phyloP scores from a whole-genome alignment of 92 coral and sea anemone species.

The Porites lobata region DNA sequence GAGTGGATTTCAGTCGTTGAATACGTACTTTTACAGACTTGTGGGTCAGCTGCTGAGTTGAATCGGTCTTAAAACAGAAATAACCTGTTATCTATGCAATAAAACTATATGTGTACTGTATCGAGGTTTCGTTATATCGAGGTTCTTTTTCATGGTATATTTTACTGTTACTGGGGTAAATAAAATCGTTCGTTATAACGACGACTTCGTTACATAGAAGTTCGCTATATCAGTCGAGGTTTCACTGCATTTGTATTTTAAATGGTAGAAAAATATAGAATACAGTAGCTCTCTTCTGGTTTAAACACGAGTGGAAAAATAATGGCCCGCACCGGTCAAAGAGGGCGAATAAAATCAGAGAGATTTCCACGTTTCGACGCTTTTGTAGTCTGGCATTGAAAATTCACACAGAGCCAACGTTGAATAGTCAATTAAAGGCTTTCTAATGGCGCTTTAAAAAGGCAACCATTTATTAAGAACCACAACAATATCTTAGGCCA shows the following conservation, averaged over 20 bases:
- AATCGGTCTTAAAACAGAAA: background rate
- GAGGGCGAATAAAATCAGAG: background rate
- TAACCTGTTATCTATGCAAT: background rate
- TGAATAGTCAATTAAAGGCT: background rate
- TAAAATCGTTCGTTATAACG: too few species aligned
- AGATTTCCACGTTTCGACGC: constrained; percentile 4
- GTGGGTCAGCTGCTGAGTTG: background rate
- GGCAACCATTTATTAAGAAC: constrained; percentile 3
- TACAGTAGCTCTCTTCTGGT: background rate
- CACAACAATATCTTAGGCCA: constrained; percentile 20
- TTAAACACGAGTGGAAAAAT: background rate
- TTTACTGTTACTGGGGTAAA: too few species aligned
- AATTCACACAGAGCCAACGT: constrained; percentile 16
- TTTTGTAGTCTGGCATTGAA: background rate
- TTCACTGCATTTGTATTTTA: too few species aligned
- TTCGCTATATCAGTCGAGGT: too few species aligned
- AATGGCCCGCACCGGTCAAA: background rate
- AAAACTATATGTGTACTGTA: too few species aligned
- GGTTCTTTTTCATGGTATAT: too few species aligned
- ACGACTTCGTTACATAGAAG: too few species aligned
- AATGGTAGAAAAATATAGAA: background rate
- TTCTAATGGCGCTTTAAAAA: constrained; percentile 48
- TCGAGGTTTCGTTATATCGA: too few species aligned
- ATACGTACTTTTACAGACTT: background rate
- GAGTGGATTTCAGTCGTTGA: background rate